Evolutionary conservation across 2,113 vertebrate genomes (phyloP).

Genomic region (Salvelinus namaycush): DNA sequence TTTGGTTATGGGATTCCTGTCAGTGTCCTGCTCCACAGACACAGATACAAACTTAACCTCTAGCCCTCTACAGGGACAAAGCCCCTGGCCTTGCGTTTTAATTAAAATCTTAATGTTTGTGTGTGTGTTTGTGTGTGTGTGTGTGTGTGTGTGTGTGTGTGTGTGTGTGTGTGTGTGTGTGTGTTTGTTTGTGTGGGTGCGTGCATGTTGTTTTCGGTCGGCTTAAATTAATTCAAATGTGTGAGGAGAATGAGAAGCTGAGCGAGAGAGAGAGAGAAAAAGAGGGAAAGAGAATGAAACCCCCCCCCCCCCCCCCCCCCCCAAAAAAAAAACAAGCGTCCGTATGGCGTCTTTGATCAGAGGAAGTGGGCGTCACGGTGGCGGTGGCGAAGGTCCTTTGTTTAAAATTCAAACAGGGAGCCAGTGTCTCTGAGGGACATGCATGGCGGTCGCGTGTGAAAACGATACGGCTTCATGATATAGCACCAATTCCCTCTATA

Average conservation of each 20-base stretch:
- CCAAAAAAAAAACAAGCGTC: not conserved
- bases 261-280: no score
- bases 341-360: not conserved
- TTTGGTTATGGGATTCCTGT: slow-evolving; percentile 57
- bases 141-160: slow-evolving; percentile 3
- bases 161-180: slow-evolving; percentile 9
- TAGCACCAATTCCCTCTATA: no score
- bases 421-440: not conserved
- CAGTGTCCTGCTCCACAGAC: slow-evolving; percentile 35
- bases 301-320: no score
- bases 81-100: slow-evolving; percentile 37
- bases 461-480: no score
- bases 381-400: no score
- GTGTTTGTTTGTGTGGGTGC: not conserved
- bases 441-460: no score
- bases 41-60: slow-evolving; percentile 54
- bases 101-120: slow-evolving; percentile 47
- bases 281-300: not conserved
- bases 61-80: slow-evolving; percentile 31
- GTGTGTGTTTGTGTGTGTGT: slow-evolving; percentile 9
- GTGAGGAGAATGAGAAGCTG: not conserved
- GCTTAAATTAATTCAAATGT: not conserved
- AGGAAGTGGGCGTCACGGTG: not conserved
- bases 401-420: not conserved
- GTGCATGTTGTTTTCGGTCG: not conserved